Evolutionary conservation across 2,888 invertebrate species (phyloP).

Genomic region (Pseudococcus viburni): DNA sequence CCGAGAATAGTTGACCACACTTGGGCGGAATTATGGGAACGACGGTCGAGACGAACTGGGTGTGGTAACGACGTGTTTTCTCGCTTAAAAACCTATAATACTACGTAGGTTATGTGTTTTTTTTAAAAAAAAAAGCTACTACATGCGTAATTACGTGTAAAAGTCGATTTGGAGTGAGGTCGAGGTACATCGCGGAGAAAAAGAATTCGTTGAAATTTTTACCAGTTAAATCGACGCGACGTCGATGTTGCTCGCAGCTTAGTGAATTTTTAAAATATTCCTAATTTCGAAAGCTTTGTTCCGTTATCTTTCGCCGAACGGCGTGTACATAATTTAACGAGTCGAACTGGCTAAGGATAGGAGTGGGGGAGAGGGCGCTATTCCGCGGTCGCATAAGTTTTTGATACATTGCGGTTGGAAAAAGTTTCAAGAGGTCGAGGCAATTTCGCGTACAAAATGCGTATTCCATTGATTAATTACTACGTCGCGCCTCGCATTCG

Average conservation of each 20-base stretch:
- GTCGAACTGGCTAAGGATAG: neutral
- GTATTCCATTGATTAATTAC: constrained; percentile 4
- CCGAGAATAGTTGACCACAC: neutral
- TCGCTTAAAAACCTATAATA: too few species aligned
- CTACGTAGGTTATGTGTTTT: too few species aligned
- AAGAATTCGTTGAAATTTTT: constrained; percentile 3
- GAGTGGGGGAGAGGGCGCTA: neutral
- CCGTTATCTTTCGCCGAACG: neutral
- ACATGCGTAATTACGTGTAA: neutral
- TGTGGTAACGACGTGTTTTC: too few species aligned
- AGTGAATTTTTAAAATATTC: neutral
- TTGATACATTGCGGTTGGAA: constrained; percentile 17
- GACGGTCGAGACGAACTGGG: neutral
- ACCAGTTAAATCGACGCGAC: neutral
- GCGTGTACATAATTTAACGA: neutral
- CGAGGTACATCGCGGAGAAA: neutral
- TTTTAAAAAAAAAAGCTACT: too few species aligned
- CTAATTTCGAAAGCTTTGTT: constrained; percentile 24
- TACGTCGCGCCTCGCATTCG: neutral
- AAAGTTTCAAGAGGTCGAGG: constrained; percentile 6
- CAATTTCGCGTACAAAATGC: neutral
- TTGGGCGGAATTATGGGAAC: neutral
- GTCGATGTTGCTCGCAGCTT: neutral
- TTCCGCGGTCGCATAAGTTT: neutral
- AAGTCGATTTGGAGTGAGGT: too few species aligned